Conservation (phyloP, 2,888 invertebrate genomes). For the Rhabditoides inermis region DNA sequence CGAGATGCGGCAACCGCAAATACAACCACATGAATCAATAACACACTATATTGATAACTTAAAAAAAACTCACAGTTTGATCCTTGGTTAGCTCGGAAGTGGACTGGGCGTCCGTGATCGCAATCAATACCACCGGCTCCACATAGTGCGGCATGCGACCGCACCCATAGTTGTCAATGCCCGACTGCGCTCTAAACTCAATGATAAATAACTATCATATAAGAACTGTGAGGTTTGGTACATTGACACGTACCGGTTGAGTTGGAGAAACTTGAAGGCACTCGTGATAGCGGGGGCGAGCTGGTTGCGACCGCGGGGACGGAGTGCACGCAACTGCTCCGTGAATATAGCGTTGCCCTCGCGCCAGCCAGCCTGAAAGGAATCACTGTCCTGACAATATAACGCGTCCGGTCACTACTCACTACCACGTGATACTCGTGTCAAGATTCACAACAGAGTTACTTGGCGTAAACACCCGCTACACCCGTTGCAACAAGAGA, state of each 20-base stretch:
- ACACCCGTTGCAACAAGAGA: no score
- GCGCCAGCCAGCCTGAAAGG: slow-evolving; percentile 84
- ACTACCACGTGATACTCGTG: no score
- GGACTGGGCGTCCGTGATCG: slow-evolving; percentile 93
- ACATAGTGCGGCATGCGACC: slow-evolving; percentile 89
- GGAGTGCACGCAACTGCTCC: slow-evolving; percentile 89
- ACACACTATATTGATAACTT: no score
- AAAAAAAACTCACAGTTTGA: slow-evolving; percentile 62
- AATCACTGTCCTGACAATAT: no score
- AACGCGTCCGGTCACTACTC: no score
- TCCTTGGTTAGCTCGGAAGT: slow-evolving; percentile 62
- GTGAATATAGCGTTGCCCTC: slow-evolving; percentile 93
- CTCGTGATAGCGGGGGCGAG: slow-evolving; percentile 89
- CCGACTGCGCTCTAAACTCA: slow-evolving; percentile 53
- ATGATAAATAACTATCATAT: neutral
- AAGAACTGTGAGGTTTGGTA: no score
- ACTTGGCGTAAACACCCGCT: no score
- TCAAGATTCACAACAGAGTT: no score
- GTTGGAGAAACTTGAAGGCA: slow-evolving; percentile 90
- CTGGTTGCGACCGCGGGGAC: slow-evolving; percentile 81
- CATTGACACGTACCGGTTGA: slow-evolving; percentile 62
- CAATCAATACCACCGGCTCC: slow-evolving; percentile 92
- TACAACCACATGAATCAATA: no score
- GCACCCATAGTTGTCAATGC: slow-evolving; percentile 98
- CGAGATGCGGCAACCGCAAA: neutral